Evolutionary conservation across 1,140 invertebrate genomes (phyloP), one percentile per base, ranked within the genome.

Genomic region (Brachionus plicatilis): DNA sequence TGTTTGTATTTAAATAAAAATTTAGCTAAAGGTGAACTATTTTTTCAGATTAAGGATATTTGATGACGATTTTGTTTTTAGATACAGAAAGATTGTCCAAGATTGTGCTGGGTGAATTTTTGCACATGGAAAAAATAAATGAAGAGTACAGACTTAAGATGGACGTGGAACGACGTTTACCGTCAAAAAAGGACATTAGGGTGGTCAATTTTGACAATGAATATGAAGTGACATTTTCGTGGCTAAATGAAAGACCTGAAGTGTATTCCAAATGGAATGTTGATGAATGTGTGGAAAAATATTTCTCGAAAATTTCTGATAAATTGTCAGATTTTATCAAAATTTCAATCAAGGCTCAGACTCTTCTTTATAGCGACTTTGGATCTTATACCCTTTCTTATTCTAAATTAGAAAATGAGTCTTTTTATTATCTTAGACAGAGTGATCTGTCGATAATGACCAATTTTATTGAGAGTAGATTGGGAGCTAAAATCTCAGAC

Each of bases 401-500:
- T 82, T 82, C 11, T 27, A 60, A 65, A 82, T 65, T 17, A 41
- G 53, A 60, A 11, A 65, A 65, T 27, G 33, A 47, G 12, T 27
- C 79, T 0, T 82, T 82, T 68, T 82, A 65, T 12, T 82, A 65
- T 82, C 11, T 82, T 0, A 60, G 65, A 68, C 79, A 43, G 33
- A 68, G 9, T 41, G 53, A 82, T 60, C 20, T 65, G 29, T 82
- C 79, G 11, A 65, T 82, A 45, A 60, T 82, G 53, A 82, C 79
- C 24, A 82, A 82, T 65, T 68, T 37, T 37, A 41, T 82, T 37
- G 79, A 82, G 53, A 82, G 79, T 82, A 27, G 79, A 43, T n/a
- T 82, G 9, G 79, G 79, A 11, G 53, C 79, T 12, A 82, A 45
- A 68, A 93, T 95, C 14, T 94, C 94, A 0, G 92, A 93, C 85